A percentile compares a stretch with the other conserved stretches of the same genome.
These are phyloP conservation scores for Petrocephalus sullivani DNA, from an alignment of 2,797 vertebrate species.

Conservation along the genomic window DNA sequence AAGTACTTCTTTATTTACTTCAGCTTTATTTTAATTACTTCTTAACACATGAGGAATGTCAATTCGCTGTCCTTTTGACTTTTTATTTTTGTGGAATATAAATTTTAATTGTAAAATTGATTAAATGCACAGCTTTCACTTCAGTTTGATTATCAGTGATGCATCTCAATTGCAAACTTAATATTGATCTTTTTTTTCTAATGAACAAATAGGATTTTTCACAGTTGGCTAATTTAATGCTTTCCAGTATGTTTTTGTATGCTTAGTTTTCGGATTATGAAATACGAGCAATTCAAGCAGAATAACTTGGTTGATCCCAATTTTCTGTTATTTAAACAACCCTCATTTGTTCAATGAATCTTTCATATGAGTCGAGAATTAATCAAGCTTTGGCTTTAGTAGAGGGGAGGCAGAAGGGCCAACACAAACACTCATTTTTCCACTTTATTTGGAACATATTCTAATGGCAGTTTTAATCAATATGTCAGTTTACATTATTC, in stretches of 20 bases:
- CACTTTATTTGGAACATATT: slow-evolving; percentile 47
- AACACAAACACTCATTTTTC: slow-evolving; percentile 29
- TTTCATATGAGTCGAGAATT: slow-evolving; percentile 28
- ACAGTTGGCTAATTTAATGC: slow-evolving; percentile 39
- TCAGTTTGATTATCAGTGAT: slow-evolving; percentile 42
- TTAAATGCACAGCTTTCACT: slow-evolving; percentile 30
- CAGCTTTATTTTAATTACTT: not conserved
- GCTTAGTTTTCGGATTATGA: slow-evolving; percentile 35
- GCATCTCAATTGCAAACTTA: slow-evolving; percentile 50
- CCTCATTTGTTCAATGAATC: slow-evolving; percentile 37
- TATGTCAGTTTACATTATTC: slow-evolving; percentile 21
- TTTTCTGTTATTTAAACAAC: slow-evolving; percentile 41
- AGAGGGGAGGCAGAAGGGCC: slow-evolving; percentile 9
- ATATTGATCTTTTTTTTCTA: slow-evolving; percentile 59
- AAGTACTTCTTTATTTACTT: not conserved
- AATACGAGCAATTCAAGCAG: slow-evolving; percentile 33
- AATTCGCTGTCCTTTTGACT: not conserved
- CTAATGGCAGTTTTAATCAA: slow-evolving; percentile 26
- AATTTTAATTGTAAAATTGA: slow-evolving; percentile 36
- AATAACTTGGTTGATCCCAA: slow-evolving; percentile 29
- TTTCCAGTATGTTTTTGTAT: slow-evolving; percentile 37
- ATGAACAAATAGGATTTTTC: slow-evolving; percentile 46
- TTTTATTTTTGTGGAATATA: not conserved
- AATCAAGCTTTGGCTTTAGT: slow-evolving; percentile 30
- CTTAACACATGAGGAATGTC: not conserved